A percentile compares a stretch with the other conserved stretches of the same genome.
These are phyloP conservation scores for Drosophila lini DNA, from an alignment of 1,140 invertebrate species.

Conservation along the genomic window DNA sequence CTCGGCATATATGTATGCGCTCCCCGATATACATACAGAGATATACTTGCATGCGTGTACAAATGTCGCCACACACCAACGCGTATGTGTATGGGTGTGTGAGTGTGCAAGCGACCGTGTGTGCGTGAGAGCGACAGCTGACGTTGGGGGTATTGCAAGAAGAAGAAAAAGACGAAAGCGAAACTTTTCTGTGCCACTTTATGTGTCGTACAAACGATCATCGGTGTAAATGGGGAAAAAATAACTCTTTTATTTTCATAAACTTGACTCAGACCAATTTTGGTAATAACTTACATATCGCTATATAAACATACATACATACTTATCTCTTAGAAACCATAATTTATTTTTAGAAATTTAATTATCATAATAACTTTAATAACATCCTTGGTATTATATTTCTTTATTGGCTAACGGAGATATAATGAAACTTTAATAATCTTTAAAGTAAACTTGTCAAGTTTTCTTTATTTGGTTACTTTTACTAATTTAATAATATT, in stretches of 20 bases:
- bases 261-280: conserved; percentile 24
- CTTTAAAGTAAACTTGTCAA: too few species aligned
- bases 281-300: not conserved
- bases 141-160: conserved; percentile 48
- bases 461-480: too few species aligned
- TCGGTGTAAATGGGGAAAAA: conserved; percentile 29
- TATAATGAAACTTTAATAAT: not conserved
- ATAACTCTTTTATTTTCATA: conserved; percentile 15
- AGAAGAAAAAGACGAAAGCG: conserved; percentile 46
- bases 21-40: conserved; percentile 21
- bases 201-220: conserved; percentile 11
- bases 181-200: conserved; percentile 43
- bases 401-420: not conserved
- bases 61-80: conserved; percentile 43
- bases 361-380: conserved; percentile 6
- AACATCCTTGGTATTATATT: not conserved
- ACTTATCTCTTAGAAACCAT: not conserved
- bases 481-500: too few species aligned
- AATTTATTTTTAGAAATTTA: conserved; percentile 11
- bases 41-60: conserved; percentile 50
- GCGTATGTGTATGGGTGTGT: conserved; percentile 22
- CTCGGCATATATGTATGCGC: conserved; percentile 19
- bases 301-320: not conserved
- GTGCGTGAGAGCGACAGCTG: conserved; percentile 48
- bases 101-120: conserved; percentile 9